Conservation (phyloP, 2,797 vertebrate species). For the Etheostoma perlongum region DNA sequence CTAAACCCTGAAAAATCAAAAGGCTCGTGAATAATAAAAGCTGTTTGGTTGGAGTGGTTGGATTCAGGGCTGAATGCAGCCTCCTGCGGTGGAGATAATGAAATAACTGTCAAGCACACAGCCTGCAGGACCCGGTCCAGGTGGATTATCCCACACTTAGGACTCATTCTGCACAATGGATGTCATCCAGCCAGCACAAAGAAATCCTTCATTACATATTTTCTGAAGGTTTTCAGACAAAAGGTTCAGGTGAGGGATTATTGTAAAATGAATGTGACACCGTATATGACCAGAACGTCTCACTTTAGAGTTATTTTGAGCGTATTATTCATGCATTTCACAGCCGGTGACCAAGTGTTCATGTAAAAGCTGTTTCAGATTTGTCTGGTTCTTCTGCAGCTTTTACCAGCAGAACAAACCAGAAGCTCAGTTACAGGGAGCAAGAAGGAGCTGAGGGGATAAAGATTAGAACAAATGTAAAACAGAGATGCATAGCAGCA, state of each 20-base stretch:
- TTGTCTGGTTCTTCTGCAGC: neutral
- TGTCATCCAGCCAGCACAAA: constrained; percentile 43
- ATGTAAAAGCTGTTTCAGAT: constrained; percentile 33
- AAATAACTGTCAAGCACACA: constrained; percentile 48
- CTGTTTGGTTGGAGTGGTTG: constrained; percentile 32
- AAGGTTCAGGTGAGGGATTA: constrained; percentile 19
- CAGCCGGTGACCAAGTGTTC: neutral
- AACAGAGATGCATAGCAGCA: too few species aligned
- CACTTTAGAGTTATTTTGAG: constrained; percentile 25
- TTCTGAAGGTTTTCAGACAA: constrained; percentile 25
- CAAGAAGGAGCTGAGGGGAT: too few species aligned
- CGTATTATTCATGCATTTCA: constrained; percentile 29
- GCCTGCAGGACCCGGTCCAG: neutral
- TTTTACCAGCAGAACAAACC: too few species aligned
- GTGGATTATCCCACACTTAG: constrained; percentile 29
- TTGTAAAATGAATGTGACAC: constrained; percentile 27
- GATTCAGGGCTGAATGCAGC: constrained; percentile 28
- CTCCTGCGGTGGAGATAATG: constrained; percentile 57
- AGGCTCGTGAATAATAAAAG: constrained; percentile 51
- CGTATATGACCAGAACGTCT: constrained; percentile 15
- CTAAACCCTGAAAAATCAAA: constrained; percentile 4
- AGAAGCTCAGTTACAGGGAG: too few species aligned
- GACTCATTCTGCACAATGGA: constrained; percentile 53
- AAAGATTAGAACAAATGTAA: too few species aligned
- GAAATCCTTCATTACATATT: constrained; percentile 6